Evolutionary conservation across 1,140 invertebrate genomes (phyloP).

Genomic region (Euglossa dilemma): DNA sequence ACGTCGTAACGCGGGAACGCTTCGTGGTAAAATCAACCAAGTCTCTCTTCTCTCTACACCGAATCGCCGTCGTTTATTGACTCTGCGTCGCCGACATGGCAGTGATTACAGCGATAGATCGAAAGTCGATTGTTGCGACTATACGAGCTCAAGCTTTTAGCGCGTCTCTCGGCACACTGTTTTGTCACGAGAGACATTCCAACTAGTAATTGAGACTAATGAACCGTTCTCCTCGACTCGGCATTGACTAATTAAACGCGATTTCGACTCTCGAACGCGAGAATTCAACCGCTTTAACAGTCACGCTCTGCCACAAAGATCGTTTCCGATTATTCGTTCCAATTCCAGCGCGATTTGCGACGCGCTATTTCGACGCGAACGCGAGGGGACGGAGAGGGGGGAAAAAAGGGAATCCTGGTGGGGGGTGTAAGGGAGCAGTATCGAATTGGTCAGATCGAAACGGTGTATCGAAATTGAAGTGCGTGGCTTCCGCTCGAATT

Average conservation of each 20-base stretch:
- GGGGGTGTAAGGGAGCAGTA: not conserved
- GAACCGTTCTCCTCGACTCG: slow-evolving; percentile 8
- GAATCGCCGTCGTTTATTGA: slow-evolving; percentile 16
- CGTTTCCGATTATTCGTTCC: slow-evolving; percentile 23
- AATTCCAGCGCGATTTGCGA: slow-evolving; percentile 14
- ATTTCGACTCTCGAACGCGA: not conserved
- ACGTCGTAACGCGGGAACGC: not conserved
- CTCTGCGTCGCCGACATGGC: slow-evolving; percentile 18
- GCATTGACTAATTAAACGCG: not conserved
- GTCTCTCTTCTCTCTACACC: not conserved
- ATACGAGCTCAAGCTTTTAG: slow-evolving; percentile 5
- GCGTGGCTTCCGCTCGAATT: not conserved
- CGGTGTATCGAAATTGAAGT: not conserved
- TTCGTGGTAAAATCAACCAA: not conserved
- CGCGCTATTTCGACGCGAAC: not conserved
- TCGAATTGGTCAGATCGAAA: not conserved
- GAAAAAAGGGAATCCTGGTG: too few relatives aligned
- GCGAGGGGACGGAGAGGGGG: too few relatives aligned
- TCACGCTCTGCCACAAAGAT: not conserved
- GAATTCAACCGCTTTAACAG: not conserved
- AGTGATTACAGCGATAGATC: slow-evolving; percentile 33
- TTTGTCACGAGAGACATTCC: slow-evolving; percentile 13
- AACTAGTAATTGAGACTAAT: slow-evolving; percentile 48
- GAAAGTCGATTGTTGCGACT: slow-evolving; percentile 14
- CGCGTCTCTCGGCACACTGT: not conserved